phyloP scores from a whole-genome alignment of 1,140 invertebrate species.

The Hirudo medicinalis region DNA sequence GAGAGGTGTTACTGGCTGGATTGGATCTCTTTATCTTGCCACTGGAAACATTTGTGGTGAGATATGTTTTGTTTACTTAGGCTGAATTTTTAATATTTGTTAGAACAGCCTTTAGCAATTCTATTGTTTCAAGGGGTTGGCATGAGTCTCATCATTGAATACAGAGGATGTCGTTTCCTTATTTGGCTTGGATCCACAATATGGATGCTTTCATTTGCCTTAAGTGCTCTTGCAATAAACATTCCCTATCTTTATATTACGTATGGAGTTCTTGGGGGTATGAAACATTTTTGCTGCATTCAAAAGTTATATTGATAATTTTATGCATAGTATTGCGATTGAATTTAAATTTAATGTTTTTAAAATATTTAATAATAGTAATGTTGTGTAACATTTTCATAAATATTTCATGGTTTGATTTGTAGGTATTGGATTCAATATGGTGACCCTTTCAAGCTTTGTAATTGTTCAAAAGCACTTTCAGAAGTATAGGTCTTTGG shows the following conservation, averaged over 20 bases:
- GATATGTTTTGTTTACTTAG: neutral
- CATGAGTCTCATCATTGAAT: neutral
- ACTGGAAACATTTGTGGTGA: slow-evolving; percentile 12
- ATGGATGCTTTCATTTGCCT: slow-evolving; percentile 4
- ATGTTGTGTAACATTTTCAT: too few species aligned
- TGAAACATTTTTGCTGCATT: too few species aligned
- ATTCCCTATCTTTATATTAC: neutral
- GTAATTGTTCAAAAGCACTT: slow-evolving; percentile 19
- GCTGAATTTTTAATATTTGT: neutral
- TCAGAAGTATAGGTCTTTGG: slow-evolving; percentile 15
- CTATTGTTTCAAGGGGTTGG: neutral
- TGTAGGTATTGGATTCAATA: slow-evolving; percentile 16
- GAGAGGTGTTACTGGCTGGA: slow-evolving; percentile 12
- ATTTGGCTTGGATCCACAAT: neutral
- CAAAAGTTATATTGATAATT: too few species aligned
- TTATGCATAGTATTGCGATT: too few species aligned
- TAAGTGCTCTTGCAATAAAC: slow-evolving; percentile 7
- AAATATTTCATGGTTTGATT: too few species aligned
- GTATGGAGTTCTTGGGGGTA: slow-evolving; percentile 13
- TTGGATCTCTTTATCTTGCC: slow-evolving; percentile 16
- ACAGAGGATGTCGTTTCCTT: slow-evolving; percentile 3
- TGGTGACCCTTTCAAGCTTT: slow-evolving; percentile 15
- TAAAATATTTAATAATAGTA: too few species aligned
- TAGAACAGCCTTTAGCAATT: neutral
- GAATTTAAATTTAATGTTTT: too few species aligned